phyloP scores from a whole-genome alignment of 2,797 vertebrate genomes.

The Rhinogobio ventralis region DNA sequence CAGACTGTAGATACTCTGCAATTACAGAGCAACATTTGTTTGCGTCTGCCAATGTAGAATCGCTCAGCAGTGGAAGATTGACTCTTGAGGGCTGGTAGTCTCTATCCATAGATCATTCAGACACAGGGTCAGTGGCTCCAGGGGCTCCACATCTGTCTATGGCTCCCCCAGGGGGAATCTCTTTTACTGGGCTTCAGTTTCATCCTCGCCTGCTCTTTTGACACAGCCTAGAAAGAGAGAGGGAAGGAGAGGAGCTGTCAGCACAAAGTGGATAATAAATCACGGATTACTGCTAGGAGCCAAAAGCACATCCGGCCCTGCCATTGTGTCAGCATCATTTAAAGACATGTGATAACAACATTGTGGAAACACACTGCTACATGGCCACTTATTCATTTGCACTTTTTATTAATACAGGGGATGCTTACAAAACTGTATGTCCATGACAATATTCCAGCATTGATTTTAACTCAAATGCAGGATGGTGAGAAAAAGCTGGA shows the following conservation, averaged over 20 bases:
- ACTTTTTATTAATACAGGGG: conserved; percentile 23
- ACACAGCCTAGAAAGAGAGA: conserved; percentile 62
- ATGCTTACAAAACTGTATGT: conserved; percentile 16
- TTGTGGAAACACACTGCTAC: conserved; percentile 25
- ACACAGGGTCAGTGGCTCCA: conserved; percentile 76
- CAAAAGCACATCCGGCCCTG: conserved; percentile 67
- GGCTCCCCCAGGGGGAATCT: conserved; percentile 76
- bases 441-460: conserved; percentile 40
- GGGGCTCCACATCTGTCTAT: conserved; percentile 72
- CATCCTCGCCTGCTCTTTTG: conserved; percentile 72
- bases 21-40: conserved; percentile 38
- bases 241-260: conserved; percentile 75
- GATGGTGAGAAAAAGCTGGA: conserved; percentile 6
- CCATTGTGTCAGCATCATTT: conserved; percentile 61
- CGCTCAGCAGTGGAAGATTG: conserved; percentile 63
- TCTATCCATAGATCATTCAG: conserved; percentile 79
- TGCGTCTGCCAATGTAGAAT: conserved; percentile 25
- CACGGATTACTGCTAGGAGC: conserved; percentile 71
- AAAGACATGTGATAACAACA: conserved; percentile 44
- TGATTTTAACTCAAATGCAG: conserved; percentile 51
- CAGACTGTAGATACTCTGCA: conserved; percentile 29
- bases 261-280: conserved; percentile 78
- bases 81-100: conserved; percentile 74
- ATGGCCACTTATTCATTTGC: conserved; percentile 25
- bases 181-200: conserved; percentile 72